Base-by-base conservation (phyloP, 2,888 invertebrate species). In the Hipparchia sbordonii region DNA sequence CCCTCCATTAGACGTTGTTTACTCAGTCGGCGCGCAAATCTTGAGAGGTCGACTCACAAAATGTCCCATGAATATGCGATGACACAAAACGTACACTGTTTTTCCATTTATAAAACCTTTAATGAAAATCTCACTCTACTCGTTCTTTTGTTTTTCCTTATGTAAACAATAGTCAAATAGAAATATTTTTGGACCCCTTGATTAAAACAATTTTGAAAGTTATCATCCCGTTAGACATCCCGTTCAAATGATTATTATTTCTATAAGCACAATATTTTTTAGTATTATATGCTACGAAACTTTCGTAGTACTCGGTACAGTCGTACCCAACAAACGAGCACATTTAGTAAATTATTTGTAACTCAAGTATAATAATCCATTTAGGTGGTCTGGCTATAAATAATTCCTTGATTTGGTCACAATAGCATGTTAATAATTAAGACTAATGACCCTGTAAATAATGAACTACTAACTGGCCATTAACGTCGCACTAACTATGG, bases 41-140 rank as follows among this genome's bases (percentile, higher is more conserved):
- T 93, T 91, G 89, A 88, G 89, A 90, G 92, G 92, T 89, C 90
- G 91, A 87, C 89, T 91, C 89, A 91, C 92, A 90, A 92, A 93
- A 92, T 91, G 89, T 88, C 87, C 92, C 88, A 93, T 93, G 93
- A 93, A 93, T 93, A 93, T 93, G 92, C 92, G 92, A 93, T 93
- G 92, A 88, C 93, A 92, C 92, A 92, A 89, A 89, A 91, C 89
- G 89, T 91, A 92, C 92, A 93, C 90, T 91, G 89, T 92, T 92
- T 93, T 93, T 92, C 93, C 92, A 92, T 92, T 92, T 91, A 89
- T 89, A 85, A 84, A 74, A 86, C 59, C 85, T 86, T 82, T 91
- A 93, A 92, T 92, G 92, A 92, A 91, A 90, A 87, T 60, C 89
- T 87, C 88, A 89, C 89, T 51, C 90, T 88, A 89, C 89, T 81